These are phyloP conservation scores for Forbesichthys papilliferus DNA, from an alignment of 2,113 vertebrate species.

Conservation along the genomic window DNA sequence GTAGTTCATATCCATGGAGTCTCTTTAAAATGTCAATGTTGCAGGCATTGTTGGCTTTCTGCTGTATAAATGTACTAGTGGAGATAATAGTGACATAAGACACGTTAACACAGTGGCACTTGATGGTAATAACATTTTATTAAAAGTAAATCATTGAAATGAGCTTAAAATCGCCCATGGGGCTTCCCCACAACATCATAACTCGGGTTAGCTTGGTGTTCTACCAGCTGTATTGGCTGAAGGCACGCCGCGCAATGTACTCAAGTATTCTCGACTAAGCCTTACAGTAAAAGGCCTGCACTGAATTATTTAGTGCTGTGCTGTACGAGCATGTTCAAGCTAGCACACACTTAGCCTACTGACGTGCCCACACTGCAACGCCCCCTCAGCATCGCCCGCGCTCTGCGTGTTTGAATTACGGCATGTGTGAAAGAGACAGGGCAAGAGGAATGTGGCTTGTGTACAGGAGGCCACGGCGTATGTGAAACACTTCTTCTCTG, in stretches of 20 bases:
- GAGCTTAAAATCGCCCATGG: neutral
- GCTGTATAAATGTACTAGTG: no score
- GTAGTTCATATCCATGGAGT: no score
- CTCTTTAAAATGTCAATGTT: no score
- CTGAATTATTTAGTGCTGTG: slow-evolving; percentile 61
- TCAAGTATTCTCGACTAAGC: neutral
- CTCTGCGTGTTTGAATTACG: slow-evolving; percentile 17
- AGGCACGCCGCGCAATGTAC: neutral
- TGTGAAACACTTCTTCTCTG: slow-evolving; percentile 25
- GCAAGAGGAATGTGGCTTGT: slow-evolving; percentile 13
- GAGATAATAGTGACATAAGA: no score
- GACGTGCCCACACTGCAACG: slow-evolving; percentile 27
- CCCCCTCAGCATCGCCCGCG: neutral
- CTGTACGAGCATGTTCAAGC: slow-evolving; percentile 37
- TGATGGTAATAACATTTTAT: no score
- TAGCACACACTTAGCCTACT: slow-evolving; percentile 50
- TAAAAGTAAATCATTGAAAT: no score
- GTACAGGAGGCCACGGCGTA: slow-evolving; percentile 22
- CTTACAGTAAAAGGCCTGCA: slow-evolving; percentile 29
- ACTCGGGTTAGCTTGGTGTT: slow-evolving; percentile 4
- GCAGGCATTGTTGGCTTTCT: no score
- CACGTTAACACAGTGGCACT: no score
- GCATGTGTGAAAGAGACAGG: slow-evolving; percentile 30
- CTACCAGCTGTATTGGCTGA: slow-evolving; percentile 17
- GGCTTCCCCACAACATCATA: neutral